Evolutionary conservation across 2,113 vertebrate genomes (phyloP), one percentile per base, ranked within the genome.

Genomic region (Reinhardtius hippoglossoides): DNA sequence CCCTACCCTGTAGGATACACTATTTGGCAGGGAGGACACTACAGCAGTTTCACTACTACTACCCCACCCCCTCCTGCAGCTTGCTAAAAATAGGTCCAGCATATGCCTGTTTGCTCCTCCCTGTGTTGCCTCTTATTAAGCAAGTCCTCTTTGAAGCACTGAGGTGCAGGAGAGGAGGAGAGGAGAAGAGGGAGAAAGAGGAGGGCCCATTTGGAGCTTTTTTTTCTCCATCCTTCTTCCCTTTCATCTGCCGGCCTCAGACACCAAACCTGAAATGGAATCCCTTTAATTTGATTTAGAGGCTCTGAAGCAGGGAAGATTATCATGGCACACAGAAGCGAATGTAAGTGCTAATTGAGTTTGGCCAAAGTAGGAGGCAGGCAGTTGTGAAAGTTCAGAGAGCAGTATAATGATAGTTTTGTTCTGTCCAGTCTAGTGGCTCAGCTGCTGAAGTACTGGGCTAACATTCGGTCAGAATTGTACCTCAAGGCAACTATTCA

Each of bases 41-140:
- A 75, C 67, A 81, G 85, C 84, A 73, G 71, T 81, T 86, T 80
- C 50, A 74, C 85, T 74, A 67, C 70, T 62, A 66, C 70, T 77
- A 63, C 71, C 79, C 73, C 65, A 50, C 80, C 72, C 83, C 77
- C 77, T 35, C 72, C 72, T 69, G 59, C 75, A 76, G 70, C 78
- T 73, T 52, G 61, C 82, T 91, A 90, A 89, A 91, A 92, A 92
- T 91, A 89, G 90, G 52, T 71, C 74, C 75, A 75, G 86, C 87
- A 88, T 88, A 80, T 86, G 88, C 86, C 81, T 69, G 52, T 54
- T 42, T 82, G 83, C 83, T 84, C 87, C 87, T 83, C 81, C 83
- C 74, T 70, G 78, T 73, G 83, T 84, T 89, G 80, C 62, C 83
- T 87, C 82, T 70, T 82, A 82, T 89, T 88, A 85, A 91, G 68